Base-by-base conservation (phyloP, 1,140 invertebrate genomes). In the Polypedilum pembai region DNA sequence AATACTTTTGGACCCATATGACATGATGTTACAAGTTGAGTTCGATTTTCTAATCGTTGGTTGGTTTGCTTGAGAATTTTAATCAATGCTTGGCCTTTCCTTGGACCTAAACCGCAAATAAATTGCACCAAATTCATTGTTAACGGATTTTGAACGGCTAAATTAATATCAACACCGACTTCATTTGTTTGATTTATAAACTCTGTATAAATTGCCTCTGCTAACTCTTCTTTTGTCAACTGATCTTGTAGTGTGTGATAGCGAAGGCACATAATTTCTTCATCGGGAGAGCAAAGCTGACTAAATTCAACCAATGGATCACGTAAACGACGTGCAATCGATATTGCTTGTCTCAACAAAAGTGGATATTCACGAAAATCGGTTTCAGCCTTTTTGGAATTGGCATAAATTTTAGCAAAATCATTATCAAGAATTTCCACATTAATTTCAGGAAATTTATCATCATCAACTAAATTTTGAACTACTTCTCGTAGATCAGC, bases 1-100 rank as follows among this genome's bases (percentile, higher is more conserved):
- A 99, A 99, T 0, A 99, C 94, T 84, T 98, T 98, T 0, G 97
- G 96, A 2, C 97, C 98, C 92, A 99, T 94, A 78, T 97, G 94
- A 83, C 95, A 98, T 2, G 90, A 86, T 0, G 95, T 98, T 0
- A 99, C 95, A 1, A 99, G 84, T 80, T 98, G 96, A 0, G 95
- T 96, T 81, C 97, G 85, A 81, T 97, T 98, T 83, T 98, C 95
- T 21, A 98, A 80, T 40, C 94, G 87, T 79, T 95, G 93, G 85
- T 96, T 97, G 5, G 92, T 94, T 82, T 97, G 94, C 82, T 98
- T 97, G 69, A 98, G 85, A 18, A 92, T 89, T 85, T 95, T 94
- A 1, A 99, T 86, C 20, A 99, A 81, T 5, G 94, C 92, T 79
- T 91, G 89, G 0, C 92, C 95, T 84, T 99, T 99, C 74, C 98